A percentile compares a stretch with the other conserved stretches of the same genome.
Evolutionary conservation across 1,140 invertebrate genomes (phyloP).

Genomic region (Caenorhabditis latens): DNA sequence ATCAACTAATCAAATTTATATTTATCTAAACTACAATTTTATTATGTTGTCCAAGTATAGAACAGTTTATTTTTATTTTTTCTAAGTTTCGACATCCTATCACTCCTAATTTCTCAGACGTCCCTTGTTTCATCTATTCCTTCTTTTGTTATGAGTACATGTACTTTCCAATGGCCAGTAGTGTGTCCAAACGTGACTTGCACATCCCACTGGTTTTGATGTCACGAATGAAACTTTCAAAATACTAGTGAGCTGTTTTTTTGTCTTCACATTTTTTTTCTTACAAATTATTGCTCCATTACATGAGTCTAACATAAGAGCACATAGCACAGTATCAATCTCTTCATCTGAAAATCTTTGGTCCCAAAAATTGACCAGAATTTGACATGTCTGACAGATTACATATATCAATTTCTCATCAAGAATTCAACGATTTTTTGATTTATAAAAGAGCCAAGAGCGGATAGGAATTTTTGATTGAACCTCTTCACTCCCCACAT

Average conservation of each 20-base stretch:
- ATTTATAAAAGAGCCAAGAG: not conserved
- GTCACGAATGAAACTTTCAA: not conserved
- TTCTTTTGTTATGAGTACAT: not conserved
- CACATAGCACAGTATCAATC: too few relatives aligned
- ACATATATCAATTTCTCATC: slow-evolving; percentile 48
- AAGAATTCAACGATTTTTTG: slow-evolving; percentile 41
- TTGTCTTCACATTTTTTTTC: too few relatives aligned
- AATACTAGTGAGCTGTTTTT: not conserved
- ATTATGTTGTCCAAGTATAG: too few relatives aligned
- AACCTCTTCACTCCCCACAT: not conserved
- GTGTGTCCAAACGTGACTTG: slow-evolving; percentile 30
- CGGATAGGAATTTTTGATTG: not conserved
- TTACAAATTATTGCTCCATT: too few relatives aligned
- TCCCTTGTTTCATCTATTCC: not conserved
- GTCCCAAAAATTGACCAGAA: not conserved
- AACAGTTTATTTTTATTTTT: too few relatives aligned
- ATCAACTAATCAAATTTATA: not conserved
- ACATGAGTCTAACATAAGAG: too few relatives aligned
- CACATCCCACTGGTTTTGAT: not conserved
- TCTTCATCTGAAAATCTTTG: too few relatives aligned
- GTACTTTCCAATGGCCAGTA: not conserved
- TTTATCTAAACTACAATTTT: too few relatives aligned
- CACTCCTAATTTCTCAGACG: not conserved
- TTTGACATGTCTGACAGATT: slow-evolving; percentile 3
- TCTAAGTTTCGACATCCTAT: too few relatives aligned